Base-by-base conservation (phyloP, 2,888 invertebrate genomes). In the Calliopum simillimum region DNA sequence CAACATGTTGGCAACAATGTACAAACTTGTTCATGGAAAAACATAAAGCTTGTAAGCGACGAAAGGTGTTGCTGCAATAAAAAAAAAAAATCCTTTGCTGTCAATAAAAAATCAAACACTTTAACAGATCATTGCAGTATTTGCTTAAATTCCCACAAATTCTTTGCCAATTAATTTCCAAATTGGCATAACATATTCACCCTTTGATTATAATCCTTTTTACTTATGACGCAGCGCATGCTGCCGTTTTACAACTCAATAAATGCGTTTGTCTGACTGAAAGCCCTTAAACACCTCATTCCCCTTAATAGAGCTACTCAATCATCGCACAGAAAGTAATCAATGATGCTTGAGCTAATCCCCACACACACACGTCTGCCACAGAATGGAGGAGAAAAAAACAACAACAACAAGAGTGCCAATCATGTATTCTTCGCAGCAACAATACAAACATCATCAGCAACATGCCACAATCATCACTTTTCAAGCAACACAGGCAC, bases 271-370 rank as follows among this genome's bases (percentile, higher is more conserved):
- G n/a, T n/a, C 33, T 8, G 8, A 5, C 33, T 8, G 33, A 33
- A 33, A 33, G 8, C 33, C 33, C 33, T 33, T 33, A 33, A 33
- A 33, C 8, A 33, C 33, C 33, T 33, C 33, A 8, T 33, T 33
- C 5, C n/a, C n/a, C 8, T 33, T 23, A 43, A 44, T 14, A 62
- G 41, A 46, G 44, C 41, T 73, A 74, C 72, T 75, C 75, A 74
- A 73, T 73, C 71, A 71, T 73, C 73, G 73, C 71, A 72, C 33
- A 75, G 73, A 74, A 71, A 73, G 74, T 74, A 71, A 75, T 75
- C 75, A 75, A 75, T 75, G 74, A 75, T 74, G 74, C 74, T 71
- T 74, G 72, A 73, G 74, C 73, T 72, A 75, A 74, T 75, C 71
- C 71, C 68, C 75, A 75, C 74, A 75, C 73, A 75, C 74, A 75